These are phyloP conservation scores for Zaprionus ghesquierei DNA, from an alignment of 1,140 invertebrate species.

Conservation along the genomic window DNA sequence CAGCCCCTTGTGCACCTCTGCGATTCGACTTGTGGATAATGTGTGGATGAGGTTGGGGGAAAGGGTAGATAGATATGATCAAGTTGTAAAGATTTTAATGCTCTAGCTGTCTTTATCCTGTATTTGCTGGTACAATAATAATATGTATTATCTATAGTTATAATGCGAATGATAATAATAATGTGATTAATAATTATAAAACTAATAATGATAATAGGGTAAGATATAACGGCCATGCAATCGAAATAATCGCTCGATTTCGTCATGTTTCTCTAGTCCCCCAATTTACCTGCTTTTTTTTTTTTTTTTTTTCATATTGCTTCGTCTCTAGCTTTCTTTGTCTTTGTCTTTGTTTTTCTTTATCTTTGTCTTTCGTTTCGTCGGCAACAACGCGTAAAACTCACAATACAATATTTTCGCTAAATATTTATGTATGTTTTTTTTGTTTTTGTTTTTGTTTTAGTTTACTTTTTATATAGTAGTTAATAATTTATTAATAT, in stretches of 20 bases:
- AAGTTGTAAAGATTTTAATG: slow-evolving; percentile 52
- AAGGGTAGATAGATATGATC: slow-evolving; percentile 53
- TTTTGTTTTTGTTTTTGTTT: slow-evolving; percentile 37
- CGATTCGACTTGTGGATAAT: slow-evolving; percentile 1
- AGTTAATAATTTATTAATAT: slow-evolving; percentile 81
- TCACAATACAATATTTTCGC: slow-evolving; percentile 81
- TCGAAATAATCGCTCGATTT: neutral
- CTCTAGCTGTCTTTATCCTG: slow-evolving; percentile 20
- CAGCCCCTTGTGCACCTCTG: slow-evolving; percentile 20
- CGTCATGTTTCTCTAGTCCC: neutral
- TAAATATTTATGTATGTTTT: slow-evolving; percentile 75
- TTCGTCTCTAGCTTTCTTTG: slow-evolving; percentile 30
- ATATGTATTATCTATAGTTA: slow-evolving; percentile 3
- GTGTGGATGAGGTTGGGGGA: neutral
- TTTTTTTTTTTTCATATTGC: slow-evolving; percentile 39
- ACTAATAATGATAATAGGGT: slow-evolving; percentile 37
- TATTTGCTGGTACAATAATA: slow-evolving; percentile 37
- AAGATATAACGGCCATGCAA: slow-evolving; percentile 8
- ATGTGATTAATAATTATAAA: slow-evolving; percentile 17
- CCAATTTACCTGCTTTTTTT: slow-evolving; percentile 1
- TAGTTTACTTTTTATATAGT: slow-evolving; percentile 68
- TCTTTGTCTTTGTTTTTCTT: slow-evolving; percentile 27
- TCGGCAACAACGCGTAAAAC: slow-evolving; percentile 79
- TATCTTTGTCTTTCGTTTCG: slow-evolving; percentile 48
- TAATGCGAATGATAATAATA: slow-evolving; percentile 19